A percentile compares a stretch with the other conserved stretches of the same genome.
Conservation (phyloP, 2,113 vertebrate genomes). For the Sander vitreus region DNA sequence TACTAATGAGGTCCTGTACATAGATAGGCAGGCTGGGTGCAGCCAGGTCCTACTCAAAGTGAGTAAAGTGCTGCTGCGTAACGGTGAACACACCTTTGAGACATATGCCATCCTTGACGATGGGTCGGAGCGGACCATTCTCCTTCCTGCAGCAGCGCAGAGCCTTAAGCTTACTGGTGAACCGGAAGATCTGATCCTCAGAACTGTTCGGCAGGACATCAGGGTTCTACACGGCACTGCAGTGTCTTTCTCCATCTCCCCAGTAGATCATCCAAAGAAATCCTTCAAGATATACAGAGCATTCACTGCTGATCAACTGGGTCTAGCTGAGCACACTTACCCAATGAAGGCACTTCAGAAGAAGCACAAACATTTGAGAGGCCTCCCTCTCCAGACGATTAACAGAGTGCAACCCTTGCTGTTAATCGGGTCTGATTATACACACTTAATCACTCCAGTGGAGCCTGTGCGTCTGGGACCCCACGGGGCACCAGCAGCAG, state of each 20-base stretch:
- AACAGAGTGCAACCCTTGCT: background rate
- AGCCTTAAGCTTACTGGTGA: background rate
- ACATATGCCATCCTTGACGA: background rate
- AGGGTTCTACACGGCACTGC: background rate
- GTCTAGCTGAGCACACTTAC: background rate
- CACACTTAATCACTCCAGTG: too few relatives aligned
- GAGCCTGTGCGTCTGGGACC: too few relatives aligned
- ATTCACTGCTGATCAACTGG: background rate
- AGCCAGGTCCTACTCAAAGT: background rate
- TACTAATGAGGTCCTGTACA: too few relatives aligned
- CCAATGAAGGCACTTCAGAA: background rate
- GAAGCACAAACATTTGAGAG: too few relatives aligned
- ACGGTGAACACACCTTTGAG: background rate
- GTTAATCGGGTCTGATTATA: too few relatives aligned
- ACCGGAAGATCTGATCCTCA: background rate
- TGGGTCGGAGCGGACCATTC: background rate
- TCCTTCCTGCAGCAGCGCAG: background rate
- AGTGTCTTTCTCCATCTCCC: background rate
- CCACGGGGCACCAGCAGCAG: too few relatives aligned
- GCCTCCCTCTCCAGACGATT: background rate
- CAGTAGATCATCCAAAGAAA: background rate
- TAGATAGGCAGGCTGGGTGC: too few relatives aligned
- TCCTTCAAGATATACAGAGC: background rate
- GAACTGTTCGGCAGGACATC: background rate
- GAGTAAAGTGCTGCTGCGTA: background rate